Percentiles rank a stretch among this genome's conserved stretches.
Evolutionary conservation across 2,888 invertebrate genomes (phyloP).

Genomic region (Dromius quadrimaculatus): DNA sequence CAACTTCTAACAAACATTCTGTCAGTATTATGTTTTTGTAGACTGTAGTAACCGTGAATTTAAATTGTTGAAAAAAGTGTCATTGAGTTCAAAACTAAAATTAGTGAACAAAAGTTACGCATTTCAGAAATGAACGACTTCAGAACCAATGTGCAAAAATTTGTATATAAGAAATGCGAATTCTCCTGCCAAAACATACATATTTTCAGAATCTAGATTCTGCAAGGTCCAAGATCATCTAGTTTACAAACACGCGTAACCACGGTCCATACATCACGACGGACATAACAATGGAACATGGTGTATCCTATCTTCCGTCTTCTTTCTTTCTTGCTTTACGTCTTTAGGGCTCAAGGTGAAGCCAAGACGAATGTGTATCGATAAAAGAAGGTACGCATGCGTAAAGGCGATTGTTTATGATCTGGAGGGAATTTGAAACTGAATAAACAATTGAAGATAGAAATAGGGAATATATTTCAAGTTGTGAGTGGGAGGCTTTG

Average conservation of each 20-base stretch:
- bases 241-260: slow-evolving; percentile 26
- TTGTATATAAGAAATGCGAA: no score
- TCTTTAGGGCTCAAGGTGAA: slow-evolving; percentile 6
- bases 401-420: slow-evolving; percentile 6
- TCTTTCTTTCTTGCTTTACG: neutral
- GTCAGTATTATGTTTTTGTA: no score
- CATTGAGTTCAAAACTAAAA: no score
- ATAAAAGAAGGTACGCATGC: neutral
- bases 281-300: slow-evolving; percentile 11
- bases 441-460: slow-evolving; percentile 15
- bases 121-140: no score
- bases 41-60: no score
- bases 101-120: no score
- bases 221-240: no score
- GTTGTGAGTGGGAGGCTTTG: neutral
- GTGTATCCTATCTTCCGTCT: neutral
- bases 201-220: no score
- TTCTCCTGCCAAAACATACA: no score
- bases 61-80: no score
- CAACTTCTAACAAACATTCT: no score
- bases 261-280: slow-evolving; percentile 9
- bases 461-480: neutral
- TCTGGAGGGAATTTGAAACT: slow-evolving; percentile 13
- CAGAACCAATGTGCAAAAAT: no score
- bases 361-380: slow-evolving; percentile 8